A percentile compares a stretch with the other conserved stretches of the same genome.
Evolutionary conservation across 2,888 invertebrate genomes (phyloP).

Genomic region (Drosophila niveifrons): DNA sequence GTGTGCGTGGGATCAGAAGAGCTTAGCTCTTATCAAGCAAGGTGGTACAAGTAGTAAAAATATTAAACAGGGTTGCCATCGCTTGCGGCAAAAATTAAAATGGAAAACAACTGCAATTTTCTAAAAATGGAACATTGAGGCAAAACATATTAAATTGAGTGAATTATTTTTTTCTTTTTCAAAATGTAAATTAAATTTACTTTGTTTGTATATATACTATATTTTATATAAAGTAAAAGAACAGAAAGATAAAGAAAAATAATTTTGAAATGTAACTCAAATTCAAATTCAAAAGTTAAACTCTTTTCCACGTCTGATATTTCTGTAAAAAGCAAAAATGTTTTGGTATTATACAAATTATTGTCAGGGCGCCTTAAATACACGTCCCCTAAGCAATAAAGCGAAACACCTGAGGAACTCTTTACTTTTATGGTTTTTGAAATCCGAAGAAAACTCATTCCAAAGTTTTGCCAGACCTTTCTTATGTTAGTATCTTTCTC

Average conservation of each 20-base stretch:
- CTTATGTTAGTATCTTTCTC: background rate
- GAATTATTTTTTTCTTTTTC: too few relatives aligned
- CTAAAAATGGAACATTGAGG: background rate
- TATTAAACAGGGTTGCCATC: slow-evolving; percentile 12
- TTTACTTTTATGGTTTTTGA: slow-evolving; percentile 20
- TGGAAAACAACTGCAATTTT: background rate
- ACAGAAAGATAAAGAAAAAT: too few relatives aligned
- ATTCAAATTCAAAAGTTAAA: too few relatives aligned
- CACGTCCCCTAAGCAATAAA: slow-evolving; percentile 23
- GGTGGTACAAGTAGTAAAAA: slow-evolving; percentile 31
- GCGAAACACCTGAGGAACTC: slow-evolving; percentile 29
- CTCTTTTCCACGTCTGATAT: background rate
- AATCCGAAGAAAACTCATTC: background rate
- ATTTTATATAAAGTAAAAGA: too few relatives aligned
- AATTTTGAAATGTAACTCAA: too few relatives aligned
- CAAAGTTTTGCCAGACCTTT: background rate
- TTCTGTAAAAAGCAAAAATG: background rate
- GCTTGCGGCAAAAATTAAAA: background rate
- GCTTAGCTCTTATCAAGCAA: slow-evolving; percentile 51
- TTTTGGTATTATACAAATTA: background rate
- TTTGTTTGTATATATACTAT: too few relatives aligned
- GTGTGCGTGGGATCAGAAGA: slow-evolving; percentile 46
- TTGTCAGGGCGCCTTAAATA: background rate
- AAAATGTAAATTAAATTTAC: too few relatives aligned
- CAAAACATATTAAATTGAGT: too few relatives aligned